These are phyloP conservation scores for Druceiella hillmani DNA, from an alignment of 2,888 invertebrate genomes.

Conservation along the genomic window DNA sequence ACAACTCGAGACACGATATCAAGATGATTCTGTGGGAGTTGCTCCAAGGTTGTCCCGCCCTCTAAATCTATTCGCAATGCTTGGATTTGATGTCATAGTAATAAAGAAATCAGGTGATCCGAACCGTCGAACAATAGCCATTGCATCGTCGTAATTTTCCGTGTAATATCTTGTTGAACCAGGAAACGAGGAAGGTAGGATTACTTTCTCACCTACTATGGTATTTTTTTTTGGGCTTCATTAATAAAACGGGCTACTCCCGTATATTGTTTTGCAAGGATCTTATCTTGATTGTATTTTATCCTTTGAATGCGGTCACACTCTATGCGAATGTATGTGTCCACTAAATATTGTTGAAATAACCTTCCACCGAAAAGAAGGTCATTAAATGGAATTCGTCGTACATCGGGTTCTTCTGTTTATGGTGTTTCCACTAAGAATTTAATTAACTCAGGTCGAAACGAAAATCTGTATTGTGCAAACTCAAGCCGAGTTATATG, in stretches of 20 bases:
- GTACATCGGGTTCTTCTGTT: slow-evolving; percentile 18
- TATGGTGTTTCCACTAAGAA: slow-evolving; percentile 14
- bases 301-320: slow-evolving; percentile 19
- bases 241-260: slow-evolving; percentile 19
- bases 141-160: slow-evolving; percentile 21
- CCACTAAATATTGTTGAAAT: slow-evolving; percentile 19
- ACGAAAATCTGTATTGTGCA: slow-evolving; percentile 19
- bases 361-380: slow-evolving; percentile 15
- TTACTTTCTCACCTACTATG: slow-evolving; percentile 19
- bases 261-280: slow-evolving; percentile 19
- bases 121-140: slow-evolving; percentile 22
- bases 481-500: slow-evolving; percentile 19
- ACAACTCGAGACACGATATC: slow-evolving; percentile 19
- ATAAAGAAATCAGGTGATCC: slow-evolving; percentile 21
- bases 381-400: slow-evolving; percentile 18
- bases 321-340: slow-evolving; percentile 16
- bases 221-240: slow-evolving; percentile 16
- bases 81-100: slow-evolving; percentile 26
- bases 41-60: slow-evolving; percentile 20
- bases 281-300: slow-evolving; percentile 18
- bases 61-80: no score
- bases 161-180: slow-evolving; percentile 17
- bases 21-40: slow-evolving; percentile 18
- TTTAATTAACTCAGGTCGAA: slow-evolving; percentile 18
- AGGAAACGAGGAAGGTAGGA: slow-evolving; percentile 19